phyloP scores from a whole-genome alignment of 2,113 vertebrate genomes.

The Sander lucioperca region DNA sequence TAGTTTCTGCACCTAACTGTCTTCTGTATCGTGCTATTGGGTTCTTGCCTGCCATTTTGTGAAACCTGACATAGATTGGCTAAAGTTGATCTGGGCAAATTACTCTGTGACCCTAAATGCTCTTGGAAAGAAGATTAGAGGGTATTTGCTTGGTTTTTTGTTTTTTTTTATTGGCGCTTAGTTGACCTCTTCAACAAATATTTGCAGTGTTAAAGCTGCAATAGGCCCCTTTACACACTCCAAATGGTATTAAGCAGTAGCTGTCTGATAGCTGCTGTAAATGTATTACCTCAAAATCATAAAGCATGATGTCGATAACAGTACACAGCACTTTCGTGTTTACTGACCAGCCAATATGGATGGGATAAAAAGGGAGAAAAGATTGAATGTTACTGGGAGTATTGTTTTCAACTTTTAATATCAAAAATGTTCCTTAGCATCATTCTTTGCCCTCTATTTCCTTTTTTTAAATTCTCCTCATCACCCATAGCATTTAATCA shows the following conservation, averaged over 20 bases:
- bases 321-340: background rate
- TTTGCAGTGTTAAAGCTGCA: slow-evolving; percentile 18
- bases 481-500: background rate
- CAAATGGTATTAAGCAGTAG: slow-evolving; percentile 32
- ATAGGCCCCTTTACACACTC: slow-evolving; percentile 17
- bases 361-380: background rate
- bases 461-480: background rate
- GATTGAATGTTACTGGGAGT: background rate
- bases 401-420: background rate
- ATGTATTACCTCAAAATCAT: slow-evolving; percentile 30
- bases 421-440: background rate
- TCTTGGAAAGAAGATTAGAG: slow-evolving; percentile 40
- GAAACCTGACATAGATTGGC: slow-evolving; percentile 9
- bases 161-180: background rate
- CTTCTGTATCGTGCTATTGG: no score
- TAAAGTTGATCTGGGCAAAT: slow-evolving; percentile 12
- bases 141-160: slow-evolving; percentile 5
- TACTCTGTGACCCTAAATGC: slow-evolving; percentile 11
- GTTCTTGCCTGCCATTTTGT: no score
- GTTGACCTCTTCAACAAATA: slow-evolving; percentile 25
- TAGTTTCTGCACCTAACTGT: no score
- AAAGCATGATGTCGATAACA: slow-evolving; percentile 6
- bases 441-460: background rate
- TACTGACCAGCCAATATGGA: background rate
- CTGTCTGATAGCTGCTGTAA: slow-evolving; percentile 15